Evolutionary conservation across 2,797 vertebrate genomes (phyloP), one percentile per base, ranked within the genome.

Genomic region (Dendrocincla tyrannina): DNA sequence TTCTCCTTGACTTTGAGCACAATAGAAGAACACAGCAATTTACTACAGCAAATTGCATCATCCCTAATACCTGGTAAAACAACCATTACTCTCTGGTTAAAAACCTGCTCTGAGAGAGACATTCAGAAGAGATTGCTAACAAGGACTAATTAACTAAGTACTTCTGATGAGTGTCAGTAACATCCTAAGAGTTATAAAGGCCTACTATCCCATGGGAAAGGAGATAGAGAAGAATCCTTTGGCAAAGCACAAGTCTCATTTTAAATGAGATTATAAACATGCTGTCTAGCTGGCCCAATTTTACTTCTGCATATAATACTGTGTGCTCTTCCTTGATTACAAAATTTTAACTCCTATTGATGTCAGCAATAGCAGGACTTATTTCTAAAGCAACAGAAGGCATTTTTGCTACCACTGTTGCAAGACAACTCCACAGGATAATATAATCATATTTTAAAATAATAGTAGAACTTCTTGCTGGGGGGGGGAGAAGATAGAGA

Each of bases 251-350:
- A 89, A 59, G 68, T 85, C 53, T 83, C 9, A 68, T 80, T 93
- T 87, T 47, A 91, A 93, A 58, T 44, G 13, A 77, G 49, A 91
- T 80, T 69, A 81, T 64, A 93, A 89, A 72, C 30, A 74, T 68
- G 41, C 84, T 87, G 84, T 70, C 49, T 68, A 89, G 46, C 17
- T 91, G 91, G 60, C 75, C 72, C 58, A n/a, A 16, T 92, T 96
- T 92, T 62, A 47, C 32, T 85, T 74, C 46, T 89, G 60, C 37
- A 18, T 74, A 42, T 39, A 85, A 76, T 59, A 63, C 22, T 6
- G 2, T 18, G 20, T 32, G 39, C 19, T 72, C 14, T 50, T 80
- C 23, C 67, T 80, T 72, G 46, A 60, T 92, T 91, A 35, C 32
- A 68, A 53, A 89, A 68, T 41, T 53, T 27, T 37, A 50, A 32